These are phyloP conservation scores for Asobara japonica DNA, from an alignment of 1,140 invertebrate species.

Conservation along the genomic window DNA sequence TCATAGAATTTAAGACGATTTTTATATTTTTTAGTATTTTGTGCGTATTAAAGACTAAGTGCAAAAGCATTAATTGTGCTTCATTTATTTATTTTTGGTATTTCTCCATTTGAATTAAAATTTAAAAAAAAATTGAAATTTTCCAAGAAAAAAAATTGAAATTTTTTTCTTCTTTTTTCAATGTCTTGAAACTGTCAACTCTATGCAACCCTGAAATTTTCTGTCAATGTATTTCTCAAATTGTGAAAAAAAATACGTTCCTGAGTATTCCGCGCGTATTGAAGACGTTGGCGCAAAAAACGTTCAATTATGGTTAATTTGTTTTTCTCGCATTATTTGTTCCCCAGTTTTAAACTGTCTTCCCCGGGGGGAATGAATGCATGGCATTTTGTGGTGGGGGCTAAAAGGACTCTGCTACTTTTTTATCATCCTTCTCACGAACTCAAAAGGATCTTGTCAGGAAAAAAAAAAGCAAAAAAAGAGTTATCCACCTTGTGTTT, in stretches of 20 bases:
- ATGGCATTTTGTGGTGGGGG: conserved; percentile 21
- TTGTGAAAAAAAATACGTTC: no score
- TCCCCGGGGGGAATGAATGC: conserved; percentile 9
- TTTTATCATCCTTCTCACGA: conserved; percentile 46
- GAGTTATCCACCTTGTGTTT: conserved; percentile 38
- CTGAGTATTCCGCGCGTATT: no score
- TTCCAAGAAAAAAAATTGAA: no score
- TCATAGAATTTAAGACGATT: conserved; percentile 31
- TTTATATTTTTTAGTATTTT: conserved; percentile 29
- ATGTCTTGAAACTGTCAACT: no score
- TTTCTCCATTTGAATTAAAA: no score
- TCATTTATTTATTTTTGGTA: not conserved
- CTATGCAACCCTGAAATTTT: no score
- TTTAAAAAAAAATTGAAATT: no score
- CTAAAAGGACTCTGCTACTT: conserved; percentile 36
- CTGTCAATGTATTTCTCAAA: no score
- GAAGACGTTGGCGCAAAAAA: no score
- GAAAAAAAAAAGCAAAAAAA: conserved; percentile 38
- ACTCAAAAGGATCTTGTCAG: conserved; percentile 35
- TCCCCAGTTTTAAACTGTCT: not conserved
- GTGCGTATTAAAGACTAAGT: conserved; percentile 41
- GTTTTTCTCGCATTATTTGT: not conserved
- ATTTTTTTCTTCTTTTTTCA: no score
- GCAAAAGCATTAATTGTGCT: conserved; percentile 4
- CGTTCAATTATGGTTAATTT: no score